These are phyloP conservation scores for Chitala chitala DNA, from an alignment of 2,113 vertebrate species.

Conservation along the genomic window DNA sequence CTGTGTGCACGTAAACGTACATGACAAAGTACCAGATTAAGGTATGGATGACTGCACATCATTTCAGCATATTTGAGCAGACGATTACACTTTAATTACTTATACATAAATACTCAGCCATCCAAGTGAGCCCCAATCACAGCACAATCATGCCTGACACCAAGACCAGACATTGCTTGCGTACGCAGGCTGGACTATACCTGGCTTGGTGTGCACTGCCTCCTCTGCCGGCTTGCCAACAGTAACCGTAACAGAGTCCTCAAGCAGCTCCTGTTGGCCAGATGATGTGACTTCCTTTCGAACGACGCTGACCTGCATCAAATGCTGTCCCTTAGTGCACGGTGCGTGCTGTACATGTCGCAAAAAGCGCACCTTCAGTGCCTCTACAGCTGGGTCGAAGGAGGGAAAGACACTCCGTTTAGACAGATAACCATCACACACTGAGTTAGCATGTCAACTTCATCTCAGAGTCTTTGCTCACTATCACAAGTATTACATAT, in stretches of 20 bases:
- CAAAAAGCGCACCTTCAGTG: constrained; percentile 83
- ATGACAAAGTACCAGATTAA: too few species aligned
- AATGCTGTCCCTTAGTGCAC: constrained; percentile 55
- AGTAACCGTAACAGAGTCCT: constrained; percentile 69
- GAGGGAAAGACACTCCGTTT: constrained; percentile 12
- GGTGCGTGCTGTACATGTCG: constrained; percentile 65
- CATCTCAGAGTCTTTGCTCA: too few species aligned
- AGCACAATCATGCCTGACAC: background rate
- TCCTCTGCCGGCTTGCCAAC: constrained; percentile 69
- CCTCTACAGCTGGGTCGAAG: constrained; percentile 71
- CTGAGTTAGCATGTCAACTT: too few species aligned
- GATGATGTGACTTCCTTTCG: constrained; percentile 72
- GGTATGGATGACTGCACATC: too few species aligned
- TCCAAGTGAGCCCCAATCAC: too few species aligned
- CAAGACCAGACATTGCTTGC: background rate
- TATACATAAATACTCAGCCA: too few species aligned
- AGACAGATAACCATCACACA: background rate
- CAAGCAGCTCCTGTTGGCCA: constrained; percentile 75
- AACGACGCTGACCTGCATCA: constrained; percentile 71
- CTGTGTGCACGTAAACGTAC: constrained; percentile 48
- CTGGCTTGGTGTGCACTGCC: constrained; percentile 67
- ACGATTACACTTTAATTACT: too few species aligned
- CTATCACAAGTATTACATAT: too few species aligned
- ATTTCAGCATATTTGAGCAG: too few species aligned
- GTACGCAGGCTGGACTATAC: constrained; percentile 46